Conservation (phyloP, 2,797 vertebrate genomes). For the Rhinichthys osculus region DNA sequence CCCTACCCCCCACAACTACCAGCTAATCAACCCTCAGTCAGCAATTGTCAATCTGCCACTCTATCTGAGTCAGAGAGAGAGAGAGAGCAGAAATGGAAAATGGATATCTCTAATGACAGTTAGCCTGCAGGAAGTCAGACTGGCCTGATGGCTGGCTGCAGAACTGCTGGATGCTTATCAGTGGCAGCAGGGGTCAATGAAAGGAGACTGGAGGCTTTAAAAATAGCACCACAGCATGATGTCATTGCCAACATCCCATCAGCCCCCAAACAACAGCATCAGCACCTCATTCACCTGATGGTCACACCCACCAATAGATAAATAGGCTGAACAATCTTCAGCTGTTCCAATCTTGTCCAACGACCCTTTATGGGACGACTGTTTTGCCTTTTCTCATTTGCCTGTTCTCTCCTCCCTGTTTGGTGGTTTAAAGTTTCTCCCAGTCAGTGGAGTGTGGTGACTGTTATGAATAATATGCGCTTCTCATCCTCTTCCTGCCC, state of each 20-base stretch:
- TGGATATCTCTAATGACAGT: slow-evolving; percentile 56
- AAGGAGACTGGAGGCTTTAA: slow-evolving; percentile 67
- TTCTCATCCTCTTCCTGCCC: slow-evolving; percentile 65
- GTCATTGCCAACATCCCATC: slow-evolving; percentile 64
- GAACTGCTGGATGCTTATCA: slow-evolving; percentile 51
- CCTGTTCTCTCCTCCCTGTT: slow-evolving; percentile 48
- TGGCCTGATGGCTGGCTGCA: slow-evolving; percentile 32
- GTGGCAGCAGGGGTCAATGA: slow-evolving; percentile 53
- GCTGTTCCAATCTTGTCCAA: slow-evolving; percentile 33
- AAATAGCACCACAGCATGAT: slow-evolving; percentile 73
- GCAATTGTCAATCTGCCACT: slow-evolving; percentile 39
- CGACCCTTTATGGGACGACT: slow-evolving; percentile 38
- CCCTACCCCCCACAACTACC: slow-evolving; percentile 17
- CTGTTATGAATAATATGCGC: slow-evolving; percentile 69
- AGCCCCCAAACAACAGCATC: slow-evolving; percentile 20
- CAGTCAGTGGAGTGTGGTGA: slow-evolving; percentile 62
- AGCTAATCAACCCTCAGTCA: slow-evolving; percentile 50
- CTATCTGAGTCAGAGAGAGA: slow-evolving; percentile 38
- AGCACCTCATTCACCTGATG: slow-evolving; percentile 30
- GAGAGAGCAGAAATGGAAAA: slow-evolving; percentile 39
- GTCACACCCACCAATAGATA: neutral
- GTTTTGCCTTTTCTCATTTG: slow-evolving; percentile 43
- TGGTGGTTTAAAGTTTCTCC: slow-evolving; percentile 62
- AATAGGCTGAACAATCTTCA: slow-evolving; percentile 15
- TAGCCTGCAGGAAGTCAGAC: slow-evolving; percentile 49